Percentiles rank a stretch among this genome's conserved stretches.
Evolutionary conservation across 1,140 invertebrate genomes (phyloP).

Genomic region (Trypoxylus dichotomus): DNA sequence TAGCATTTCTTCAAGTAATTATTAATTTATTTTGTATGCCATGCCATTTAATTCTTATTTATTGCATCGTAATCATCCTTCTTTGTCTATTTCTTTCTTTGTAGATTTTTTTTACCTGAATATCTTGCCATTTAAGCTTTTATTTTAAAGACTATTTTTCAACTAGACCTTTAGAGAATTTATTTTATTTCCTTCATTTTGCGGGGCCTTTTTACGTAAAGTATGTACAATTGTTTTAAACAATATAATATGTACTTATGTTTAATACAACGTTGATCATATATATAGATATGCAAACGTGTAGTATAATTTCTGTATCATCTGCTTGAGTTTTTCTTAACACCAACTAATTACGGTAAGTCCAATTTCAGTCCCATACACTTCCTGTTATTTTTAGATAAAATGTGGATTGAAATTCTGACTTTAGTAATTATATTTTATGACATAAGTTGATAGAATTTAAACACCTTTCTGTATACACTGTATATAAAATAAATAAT

Average conservation of each 20-base stretch:
- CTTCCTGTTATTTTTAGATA: too few species aligned
- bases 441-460: neutral
- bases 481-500: constrained; percentile 10
- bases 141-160: neutral
- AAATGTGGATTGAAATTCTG: too few species aligned
- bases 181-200: neutral
- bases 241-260: neutral
- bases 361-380: too few species aligned
- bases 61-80: constrained; percentile 1
- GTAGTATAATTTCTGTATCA: constrained; percentile 2
- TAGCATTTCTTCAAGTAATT: neutral
- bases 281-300: neutral
- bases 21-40: constrained; percentile 14
- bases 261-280: neutral
- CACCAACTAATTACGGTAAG: too few species aligned
- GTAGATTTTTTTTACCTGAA: neutral
- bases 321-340: neutral
- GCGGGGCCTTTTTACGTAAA: too few species aligned
- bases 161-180: neutral
- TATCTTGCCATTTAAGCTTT: neutral
- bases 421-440: too few species aligned
- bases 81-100: neutral
- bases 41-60: constrained; percentile 19
- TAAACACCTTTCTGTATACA: neutral
- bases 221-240: neutral